Base-by-base conservation (phyloP, 2,888 invertebrate species). In the Meta bourneti region DNA sequence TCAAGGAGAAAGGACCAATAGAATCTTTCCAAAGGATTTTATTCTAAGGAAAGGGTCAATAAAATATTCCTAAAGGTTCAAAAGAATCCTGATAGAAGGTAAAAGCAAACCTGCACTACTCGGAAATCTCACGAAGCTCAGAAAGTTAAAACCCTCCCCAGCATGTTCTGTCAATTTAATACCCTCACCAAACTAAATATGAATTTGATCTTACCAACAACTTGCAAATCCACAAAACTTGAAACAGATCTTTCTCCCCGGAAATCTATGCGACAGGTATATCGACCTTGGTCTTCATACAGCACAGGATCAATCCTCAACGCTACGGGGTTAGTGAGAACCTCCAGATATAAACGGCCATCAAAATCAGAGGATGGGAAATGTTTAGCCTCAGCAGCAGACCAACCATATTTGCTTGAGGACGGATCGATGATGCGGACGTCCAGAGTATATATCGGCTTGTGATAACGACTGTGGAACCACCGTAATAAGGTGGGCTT, bases 351-450 rank as follows among this genome's bases (percentile, higher is more conserved):
- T 6, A 89, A 54, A 4, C 91, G 79, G 2, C 91, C 91, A 49
- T 92, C 91, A 52, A 69, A 80, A 11, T 92, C 91, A 7, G 78
- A 52, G 9, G 84, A 84, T n/a, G 91, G 91, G 19, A 92, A 92
- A 75, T 92, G 91, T 16, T 70, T 70, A 52, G 86, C 90, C 9
- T 20, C 20, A 8, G 13, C 19, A 19, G 49, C 72, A 9, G 77
- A 71, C 70, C 77, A 85, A 54, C 48, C 9, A 11, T 69, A 16
- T 13, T 16, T 13, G 19, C n/a, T 9, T 78, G 77, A 7, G 7
- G 34, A 34, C 6, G n/a, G 8, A 49, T 74, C 70, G 34, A 71
- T 54, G 5, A n/a, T 51, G 6, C 91, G 84, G 7, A 89, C 70
- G 54, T 92, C 91, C 16, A 92, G 52, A 13, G 91, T 85, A 48